Base-by-base conservation (phyloP, 2,888 invertebrate species). In the Xylota sylvarum region DNA sequence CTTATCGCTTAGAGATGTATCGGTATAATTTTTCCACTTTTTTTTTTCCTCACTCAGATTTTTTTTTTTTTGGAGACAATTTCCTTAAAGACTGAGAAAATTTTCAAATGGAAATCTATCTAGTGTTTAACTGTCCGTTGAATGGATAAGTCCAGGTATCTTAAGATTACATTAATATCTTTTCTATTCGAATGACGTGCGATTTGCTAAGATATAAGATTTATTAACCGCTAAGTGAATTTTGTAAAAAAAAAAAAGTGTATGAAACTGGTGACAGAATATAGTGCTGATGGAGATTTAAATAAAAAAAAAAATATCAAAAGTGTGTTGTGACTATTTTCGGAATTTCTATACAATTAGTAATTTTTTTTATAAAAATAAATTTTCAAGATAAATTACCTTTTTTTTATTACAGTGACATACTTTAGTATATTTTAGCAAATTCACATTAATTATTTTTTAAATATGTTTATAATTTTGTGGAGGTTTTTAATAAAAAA, bases 131-230 rank as follows among this genome's bases (percentile, higher is more conserved):
- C 69, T 82, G 73, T 73, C 72, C 86, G 78, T 73, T 73, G 86
- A 50, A 82, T 82, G 86, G 86, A 86, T 74, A 82, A 82, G 86
- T 86, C 69, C 86, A 86, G 86, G 86, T 86, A 86, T 67, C 55
- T 70, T 69, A 30, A 10, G 17, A 5, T 37, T 62, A 7, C 0
- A 12, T 12, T 9, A 6, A 48, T n/a, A 55, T 12, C 23, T 46
- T 55, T 83, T 46, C 10, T 23, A 5, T 40, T 64, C 10, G 19
- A n/a, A 17, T 4, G 35, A 23, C 10, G 60, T 14, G 37, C 37
- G 48, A 74, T 79, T 84, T 64, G 64, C 79, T 55, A 80, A 85
- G 79, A 70, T 70, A 52, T 27, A 48, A 58, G 72, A 85, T 85
- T 80, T 85, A 80, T 77, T 77, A 32, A 46, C 60, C 76, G 76